These are phyloP conservation scores for Actinostola sp. DNA, from an alignment of 92 coral and sea anemone species.

Conservation along the genomic window DNA sequence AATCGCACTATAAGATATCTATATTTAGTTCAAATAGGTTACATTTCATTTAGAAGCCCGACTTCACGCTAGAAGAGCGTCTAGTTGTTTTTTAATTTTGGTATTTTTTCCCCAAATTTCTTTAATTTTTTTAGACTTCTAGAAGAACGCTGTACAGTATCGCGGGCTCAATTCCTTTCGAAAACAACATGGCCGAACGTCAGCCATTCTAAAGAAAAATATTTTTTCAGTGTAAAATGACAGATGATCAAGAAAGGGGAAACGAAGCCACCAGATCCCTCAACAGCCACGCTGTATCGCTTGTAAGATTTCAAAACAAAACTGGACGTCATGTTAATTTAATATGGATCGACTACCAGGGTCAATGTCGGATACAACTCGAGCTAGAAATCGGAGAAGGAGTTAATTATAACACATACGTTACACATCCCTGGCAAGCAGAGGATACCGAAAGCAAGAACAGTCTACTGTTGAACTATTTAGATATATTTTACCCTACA, in stretches of 20 bases:
- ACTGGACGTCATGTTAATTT: constrained; percentile 76
- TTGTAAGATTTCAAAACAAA: constrained; percentile 69
- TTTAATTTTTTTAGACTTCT: too few species aligned
- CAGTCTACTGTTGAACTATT: constrained; percentile 76
- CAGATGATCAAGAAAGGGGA: constrained; percentile 13
- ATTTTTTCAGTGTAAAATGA: background rate
- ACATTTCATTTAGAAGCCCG: too few species aligned
- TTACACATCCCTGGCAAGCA: constrained; percentile 92
- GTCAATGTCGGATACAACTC: constrained; percentile 53
- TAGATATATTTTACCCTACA: constrained; percentile 59
- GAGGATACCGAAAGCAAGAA: constrained; percentile 68
- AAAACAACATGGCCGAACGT: background rate
- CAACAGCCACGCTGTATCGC: constrained; percentile 53
- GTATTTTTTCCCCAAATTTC: too few species aligned
- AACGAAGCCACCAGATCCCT: constrained; percentile 47
- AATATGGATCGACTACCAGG: constrained; percentile 78
- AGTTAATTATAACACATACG: constrained; percentile 63
- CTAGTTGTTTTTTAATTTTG: too few species aligned
- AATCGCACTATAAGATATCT: too few species aligned
- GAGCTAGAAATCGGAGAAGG: constrained; percentile 35
- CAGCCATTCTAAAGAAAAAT: background rate
- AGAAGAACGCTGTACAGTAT: background rate
- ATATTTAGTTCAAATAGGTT: too few species aligned
- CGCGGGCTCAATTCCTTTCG: background rate
- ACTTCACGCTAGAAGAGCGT: too few species aligned